Base-by-base conservation (phyloP, 2,888 invertebrate species). In the Uloborus plumipes region DNA sequence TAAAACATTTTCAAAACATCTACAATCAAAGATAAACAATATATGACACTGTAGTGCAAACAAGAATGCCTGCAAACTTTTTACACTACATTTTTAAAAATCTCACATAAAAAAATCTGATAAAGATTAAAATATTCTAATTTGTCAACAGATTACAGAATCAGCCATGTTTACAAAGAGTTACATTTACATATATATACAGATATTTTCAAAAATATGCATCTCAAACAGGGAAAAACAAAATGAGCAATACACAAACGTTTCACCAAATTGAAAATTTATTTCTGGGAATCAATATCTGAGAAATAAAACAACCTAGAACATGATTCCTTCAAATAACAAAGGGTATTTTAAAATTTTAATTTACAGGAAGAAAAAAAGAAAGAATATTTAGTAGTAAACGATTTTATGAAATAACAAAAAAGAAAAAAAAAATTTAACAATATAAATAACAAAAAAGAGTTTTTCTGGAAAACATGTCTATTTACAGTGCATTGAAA, bases 401-500 rank as follows among this genome's bases (percentile, higher is more conserved):
- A 2, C 7, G 7, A 31, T 31, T 39, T 39, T 4, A 26, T 3
- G 26, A 39, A 39, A 39, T 39, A 39, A 39, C 39, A 39, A 9
- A 31, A 31, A 2, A 31, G 31, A 31, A 7, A 2, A 31, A 31
- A 2, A 31, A 31, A 39, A 11, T 39, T 11, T 39, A 7, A 9
- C 11, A 39, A 39, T 39, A 39, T 39, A 39, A 39, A 39, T 11
- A 11, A 39, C 1, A 11, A 39, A 39, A 39, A 39, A 1, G 9
- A 39, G 6, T 39, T 11, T 39, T 39, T 1, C 7, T 11, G 53
- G 58, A 55, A 74, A 47, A 64, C 53, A 64, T 50, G 20, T 62
- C 65, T 78, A 78, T 78, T 14, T 78, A 78, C 78, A 78, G 77
- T 77, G 70, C 69, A 69, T 59, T 50, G 70, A 64, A 70, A 69